Base-by-base conservation (phyloP, 2,113 vertebrate genomes). In the Nettapus auritus region DNA sequence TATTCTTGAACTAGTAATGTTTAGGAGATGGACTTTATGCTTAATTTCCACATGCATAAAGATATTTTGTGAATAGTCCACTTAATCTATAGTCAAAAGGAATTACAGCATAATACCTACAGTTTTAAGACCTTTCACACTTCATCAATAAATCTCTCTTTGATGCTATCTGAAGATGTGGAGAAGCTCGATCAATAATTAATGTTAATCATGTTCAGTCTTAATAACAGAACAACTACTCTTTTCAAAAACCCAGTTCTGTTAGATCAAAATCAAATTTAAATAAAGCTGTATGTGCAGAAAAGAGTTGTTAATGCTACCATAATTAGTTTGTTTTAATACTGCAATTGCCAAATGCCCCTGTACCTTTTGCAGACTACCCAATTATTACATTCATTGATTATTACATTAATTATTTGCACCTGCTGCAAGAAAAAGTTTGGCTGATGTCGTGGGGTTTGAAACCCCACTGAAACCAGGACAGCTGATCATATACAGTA, bases 101-200 rank as follows among this genome's bases (percentile, higher is more conserved):
- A 85, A 84, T 88, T 79, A 73, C 64, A 83, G 56, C 73, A 40
- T 46, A 84, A 38, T 50, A 95, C 76, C 50, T 66, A 52, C 80
- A 66, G 76, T 69, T 86, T 60, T 69, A 79, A 92, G 90, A 75
- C 74, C 83, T 93, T 89, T 96, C 89, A 85, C 70, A 93, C 22
- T 89, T 92, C 86, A 92, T 90, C 79, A 86, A 82, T 96, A 88
- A 81, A 81, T 64, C 52, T 88, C 82, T 29, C 86, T 91, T 82
- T 70, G 77, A 89, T 93, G 53, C 17, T 82, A 36, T 88, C 91
- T 69, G 86, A 94, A 94, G 75, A 87, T 89, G 93, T 46, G 38
- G 53, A 33, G 81, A 89, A 90, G 74, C 90, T 96, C 68, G 93
- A 92, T 94, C 86, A 92, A 92, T 96, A 94, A 93, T 95, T 96